Conservation (phyloP, 2,113 vertebrate species). For the Meleagris gallopavo region DNA sequence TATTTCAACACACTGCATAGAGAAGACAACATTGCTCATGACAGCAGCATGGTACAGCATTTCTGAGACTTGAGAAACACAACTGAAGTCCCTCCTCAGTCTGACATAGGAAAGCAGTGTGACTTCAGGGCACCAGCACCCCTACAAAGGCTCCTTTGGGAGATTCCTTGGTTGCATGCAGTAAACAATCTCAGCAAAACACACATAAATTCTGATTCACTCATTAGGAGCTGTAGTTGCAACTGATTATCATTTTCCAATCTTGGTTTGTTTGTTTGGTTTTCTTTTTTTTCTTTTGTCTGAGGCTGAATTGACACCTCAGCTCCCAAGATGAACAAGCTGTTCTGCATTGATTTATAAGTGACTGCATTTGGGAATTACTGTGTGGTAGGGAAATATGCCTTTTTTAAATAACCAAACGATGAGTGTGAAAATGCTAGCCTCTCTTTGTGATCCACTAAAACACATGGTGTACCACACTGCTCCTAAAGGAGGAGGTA, state of each 20-base stretch:
- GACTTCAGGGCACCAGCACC: not conserved
- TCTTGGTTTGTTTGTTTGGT: not conserved
- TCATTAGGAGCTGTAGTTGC: not conserved
- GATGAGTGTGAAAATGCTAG: not conserved
- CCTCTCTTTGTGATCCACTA: not conserved
- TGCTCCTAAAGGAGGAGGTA: not conserved
- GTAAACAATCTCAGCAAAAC: not conserved
- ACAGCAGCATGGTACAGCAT: not conserved
- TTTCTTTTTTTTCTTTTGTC: not conserved
- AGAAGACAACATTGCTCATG: not conserved
- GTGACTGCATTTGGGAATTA: not conserved
- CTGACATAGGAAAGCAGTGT: not conserved
- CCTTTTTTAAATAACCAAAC: constrained; percentile 43
- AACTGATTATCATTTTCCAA: not conserved
- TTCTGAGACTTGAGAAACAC: not conserved
- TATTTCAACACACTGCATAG: not conserved
- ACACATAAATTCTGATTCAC: not conserved
- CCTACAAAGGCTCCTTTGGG: not conserved
- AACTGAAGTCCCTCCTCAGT: not conserved
- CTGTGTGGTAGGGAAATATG: not conserved
- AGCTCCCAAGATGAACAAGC: not conserved
- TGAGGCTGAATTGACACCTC: not conserved
- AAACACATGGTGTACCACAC: not conserved
- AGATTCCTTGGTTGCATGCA: not conserved
- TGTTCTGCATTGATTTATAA: not conserved